Percentiles rank a stretch among this genome's conserved stretches.
These are phyloP conservation scores for Endomychus coccineus DNA, from an alignment of 2,888 invertebrate genomes.

Conservation along the genomic window DNA sequence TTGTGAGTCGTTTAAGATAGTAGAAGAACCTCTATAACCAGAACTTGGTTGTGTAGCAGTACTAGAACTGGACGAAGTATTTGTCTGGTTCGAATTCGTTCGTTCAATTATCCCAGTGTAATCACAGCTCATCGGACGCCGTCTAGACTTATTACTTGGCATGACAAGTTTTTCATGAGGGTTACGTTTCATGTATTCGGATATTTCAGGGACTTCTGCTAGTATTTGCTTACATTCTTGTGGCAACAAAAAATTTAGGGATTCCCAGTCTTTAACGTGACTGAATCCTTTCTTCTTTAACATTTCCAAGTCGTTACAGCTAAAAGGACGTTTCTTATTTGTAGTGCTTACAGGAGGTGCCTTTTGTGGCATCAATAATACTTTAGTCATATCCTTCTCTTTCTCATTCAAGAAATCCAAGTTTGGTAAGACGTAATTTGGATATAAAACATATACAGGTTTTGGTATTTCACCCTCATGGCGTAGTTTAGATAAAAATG, in stretches of 20 bases:
- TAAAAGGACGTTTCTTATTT: constrained; percentile 58
- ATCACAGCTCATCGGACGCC: constrained; percentile 55
- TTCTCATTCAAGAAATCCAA: constrained; percentile 65
- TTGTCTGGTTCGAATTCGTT: constrained; percentile 44
- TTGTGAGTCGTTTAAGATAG: constrained; percentile 72
- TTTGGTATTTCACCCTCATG: constrained; percentile 49
- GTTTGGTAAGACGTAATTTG: constrained; percentile 84
- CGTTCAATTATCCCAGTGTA: constrained; percentile 43
- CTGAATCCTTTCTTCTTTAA: constrained; percentile 71
- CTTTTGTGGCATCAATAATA: constrained; percentile 65
- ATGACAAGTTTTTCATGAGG: constrained; percentile 48
- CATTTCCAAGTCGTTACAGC: constrained; percentile 74
- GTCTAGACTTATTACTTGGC: constrained; percentile 43
- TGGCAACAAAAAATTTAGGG: constrained; percentile 80
- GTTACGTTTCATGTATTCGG: constrained; percentile 50
- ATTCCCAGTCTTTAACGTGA: constrained; percentile 91
- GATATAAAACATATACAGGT: constrained; percentile 84
- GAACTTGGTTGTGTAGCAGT: constrained; percentile 76
- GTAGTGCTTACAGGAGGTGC: constrained; percentile 42
- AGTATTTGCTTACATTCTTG: constrained; percentile 73
- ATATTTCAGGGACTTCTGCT: constrained; percentile 71
- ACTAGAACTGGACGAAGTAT: constrained; percentile 60
- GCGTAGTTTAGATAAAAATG: constrained; percentile 61
- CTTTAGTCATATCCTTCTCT: constrained; percentile 48
- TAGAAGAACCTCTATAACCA: constrained; percentile 80